Evolutionary conservation across 2,113 vertebrate species (phyloP).

Genomic region (Macroglossus sobrinus): DNA sequence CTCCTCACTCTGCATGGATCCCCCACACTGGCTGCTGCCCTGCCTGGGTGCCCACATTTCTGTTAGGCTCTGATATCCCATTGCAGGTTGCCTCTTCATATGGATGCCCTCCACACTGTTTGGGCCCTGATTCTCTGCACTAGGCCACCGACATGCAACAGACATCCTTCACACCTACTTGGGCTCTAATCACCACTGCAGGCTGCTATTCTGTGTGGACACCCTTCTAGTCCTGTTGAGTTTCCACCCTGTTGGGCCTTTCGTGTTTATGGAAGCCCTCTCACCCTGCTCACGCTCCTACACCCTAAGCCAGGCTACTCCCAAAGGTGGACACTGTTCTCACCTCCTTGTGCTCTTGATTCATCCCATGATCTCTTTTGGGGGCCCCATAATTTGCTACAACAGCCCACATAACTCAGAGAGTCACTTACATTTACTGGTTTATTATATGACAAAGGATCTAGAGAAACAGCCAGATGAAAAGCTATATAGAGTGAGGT

Average conservation of each 20-base stretch:
- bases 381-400: neutral
- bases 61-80: neutral
- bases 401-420: neutral
- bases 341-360: neutral
- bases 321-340: fast-evolving
- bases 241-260: neutral
- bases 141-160: neutral
- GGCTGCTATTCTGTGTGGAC: neutral
- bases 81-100: neutral
- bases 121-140: neutral
- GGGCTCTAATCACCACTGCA: neutral
- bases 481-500: neutral
- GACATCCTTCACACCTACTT: neutral
- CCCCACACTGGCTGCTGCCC: neutral
- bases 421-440: neutral
- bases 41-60: neutral
- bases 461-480: neutral
- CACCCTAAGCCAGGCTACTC: neutral
- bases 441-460: neutral
- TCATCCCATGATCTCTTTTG: neutral
- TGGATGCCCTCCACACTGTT: neutral
- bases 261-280: neutral
- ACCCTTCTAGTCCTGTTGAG: neutral
- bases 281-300: neutral
- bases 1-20: neutral